Percentiles rank a stretch among this genome's conserved stretches.
Evolutionary conservation across 1,140 invertebrate species (phyloP).

Genomic region (Eueides isabella): DNA sequence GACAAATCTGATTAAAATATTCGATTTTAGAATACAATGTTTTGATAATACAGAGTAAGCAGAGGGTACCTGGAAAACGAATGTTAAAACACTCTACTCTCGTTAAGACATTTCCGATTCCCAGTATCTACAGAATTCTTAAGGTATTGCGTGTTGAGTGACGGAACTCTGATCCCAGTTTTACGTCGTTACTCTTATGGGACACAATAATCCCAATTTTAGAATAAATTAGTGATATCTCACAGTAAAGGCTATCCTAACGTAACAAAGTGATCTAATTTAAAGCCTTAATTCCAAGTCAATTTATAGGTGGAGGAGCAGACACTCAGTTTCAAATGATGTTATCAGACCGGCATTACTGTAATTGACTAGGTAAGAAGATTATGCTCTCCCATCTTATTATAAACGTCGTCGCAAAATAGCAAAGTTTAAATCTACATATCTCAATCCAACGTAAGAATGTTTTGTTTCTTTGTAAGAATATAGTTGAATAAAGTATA

Average conservation of each 20-base stretch:
- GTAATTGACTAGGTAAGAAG: not conserved
- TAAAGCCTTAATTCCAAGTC: not conserved
- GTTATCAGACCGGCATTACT: constrained; percentile 1
- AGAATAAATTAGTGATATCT: not conserved
- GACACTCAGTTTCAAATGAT: not conserved
- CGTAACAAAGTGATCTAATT: not conserved
- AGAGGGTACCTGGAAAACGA: too few relatives aligned
- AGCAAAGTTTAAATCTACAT: not conserved
- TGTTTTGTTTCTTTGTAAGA: not conserved
- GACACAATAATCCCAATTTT: not conserved
- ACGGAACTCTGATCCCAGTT: too few relatives aligned
- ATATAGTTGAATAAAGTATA: too few relatives aligned
- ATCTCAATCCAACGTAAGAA: too few relatives aligned
- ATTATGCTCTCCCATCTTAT: not conserved
- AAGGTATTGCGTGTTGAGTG: too few relatives aligned
- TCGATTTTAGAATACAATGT: too few relatives aligned
- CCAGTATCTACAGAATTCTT: too few relatives aligned
- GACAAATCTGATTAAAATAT: too few relatives aligned
- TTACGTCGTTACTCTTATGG: too few relatives aligned
- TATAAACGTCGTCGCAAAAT: not conserved
- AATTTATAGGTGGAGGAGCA: not conserved
- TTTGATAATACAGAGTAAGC: too few relatives aligned
- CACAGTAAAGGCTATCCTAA: not conserved
- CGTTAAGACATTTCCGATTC: too few relatives aligned
- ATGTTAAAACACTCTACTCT: too few relatives aligned